Percentiles rank a stretch among this genome's conserved stretches.
Evolutionary conservation across 2,888 invertebrate species (phyloP).

Genomic region (Eremobia ochroleuca): DNA sequence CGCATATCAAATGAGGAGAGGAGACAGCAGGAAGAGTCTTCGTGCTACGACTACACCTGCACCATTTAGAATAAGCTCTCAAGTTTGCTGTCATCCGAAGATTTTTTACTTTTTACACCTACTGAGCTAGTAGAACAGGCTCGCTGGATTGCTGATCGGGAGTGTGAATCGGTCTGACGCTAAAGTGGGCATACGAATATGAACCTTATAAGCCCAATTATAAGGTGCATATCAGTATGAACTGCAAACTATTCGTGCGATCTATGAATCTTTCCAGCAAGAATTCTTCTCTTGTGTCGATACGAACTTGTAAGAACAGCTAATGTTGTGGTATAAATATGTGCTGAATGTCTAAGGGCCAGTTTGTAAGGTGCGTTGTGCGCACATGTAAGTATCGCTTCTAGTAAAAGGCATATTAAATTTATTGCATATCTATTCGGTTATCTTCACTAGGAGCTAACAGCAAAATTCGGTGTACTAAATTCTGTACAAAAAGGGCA

Average conservation of each 20-base stretch:
- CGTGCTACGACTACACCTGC: conserved; percentile 85
- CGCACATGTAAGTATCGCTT: not conserved
- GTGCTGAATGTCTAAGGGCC: not conserved
- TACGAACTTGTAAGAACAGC: not conserved
- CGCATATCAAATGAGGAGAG: conserved; percentile 80
- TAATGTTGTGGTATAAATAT: not conserved
- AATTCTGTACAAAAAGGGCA: not conserved
- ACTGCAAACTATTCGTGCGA: not conserved
- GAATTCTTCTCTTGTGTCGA: not conserved
- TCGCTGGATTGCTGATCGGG: not conserved
- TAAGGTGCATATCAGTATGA: not conserved
- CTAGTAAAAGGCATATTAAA: not conserved
- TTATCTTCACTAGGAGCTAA: not conserved
- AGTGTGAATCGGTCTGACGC: not conserved
- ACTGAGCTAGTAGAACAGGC: not conserved
- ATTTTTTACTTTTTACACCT: conserved; percentile 35
- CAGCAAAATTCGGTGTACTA: not conserved
- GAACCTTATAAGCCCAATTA: not conserved
- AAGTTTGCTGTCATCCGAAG: conserved; percentile 63
- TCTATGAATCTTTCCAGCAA: not conserved
- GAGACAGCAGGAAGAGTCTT: conserved; percentile 76
- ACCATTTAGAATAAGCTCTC: conserved; percentile 78
- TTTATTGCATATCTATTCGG: not conserved
- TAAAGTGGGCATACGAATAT: not conserved
- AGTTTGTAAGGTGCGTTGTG: not conserved